Base-by-base conservation (phyloP, 2,113 vertebrate genomes). In the Petromus typicus region DNA sequence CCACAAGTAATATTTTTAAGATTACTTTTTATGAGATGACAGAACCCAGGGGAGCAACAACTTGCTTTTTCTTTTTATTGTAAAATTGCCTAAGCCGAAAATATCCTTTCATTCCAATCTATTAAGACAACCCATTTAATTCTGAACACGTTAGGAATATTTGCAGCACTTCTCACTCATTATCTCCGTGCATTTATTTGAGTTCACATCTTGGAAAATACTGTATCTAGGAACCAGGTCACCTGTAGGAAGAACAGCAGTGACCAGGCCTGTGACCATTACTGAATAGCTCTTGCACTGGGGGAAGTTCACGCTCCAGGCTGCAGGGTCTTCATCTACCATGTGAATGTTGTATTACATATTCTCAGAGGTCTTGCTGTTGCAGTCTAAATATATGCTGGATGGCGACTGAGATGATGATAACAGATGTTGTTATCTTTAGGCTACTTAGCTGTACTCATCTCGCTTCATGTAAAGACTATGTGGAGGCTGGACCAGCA, bases 51-150 rank as follows among this genome's bases (percentile, higher is more conserved):
- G 48, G 48, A 96, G 1, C 40, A 93, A n/a, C 20, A 80, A 48
- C 32, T 51, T 69, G 43, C 91, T 66, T 22, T 93, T 13, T 37
- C 27, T 89, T 82, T 94, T 59, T 79, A 69, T 73, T 84, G 30
- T 80, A 84, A 87, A 93, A 75, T 91, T 57, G 37, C 48, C 63
- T 73, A 61, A 61, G 57, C 66, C 51, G 57, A 64, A 90, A 90
- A 54, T 43, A 51, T 71, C 45, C 20, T 84, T 82, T 91, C 57
- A 76, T 63, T 85, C 43, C 17, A 85, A 73, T 51, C 73, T 51
- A 63, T 57, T 84, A 61, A 90, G 18, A 64, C 18, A 88, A 37
- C 20, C 22, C 56, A 4, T 79, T 79, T 84, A 63, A 84, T 79
- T 79, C 73, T 66, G 66, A 94, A 14, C 67, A 78, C 18, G 59